Conservation (phyloP, 2,888 invertebrate genomes). For the Orgyia antiqua region DNA sequence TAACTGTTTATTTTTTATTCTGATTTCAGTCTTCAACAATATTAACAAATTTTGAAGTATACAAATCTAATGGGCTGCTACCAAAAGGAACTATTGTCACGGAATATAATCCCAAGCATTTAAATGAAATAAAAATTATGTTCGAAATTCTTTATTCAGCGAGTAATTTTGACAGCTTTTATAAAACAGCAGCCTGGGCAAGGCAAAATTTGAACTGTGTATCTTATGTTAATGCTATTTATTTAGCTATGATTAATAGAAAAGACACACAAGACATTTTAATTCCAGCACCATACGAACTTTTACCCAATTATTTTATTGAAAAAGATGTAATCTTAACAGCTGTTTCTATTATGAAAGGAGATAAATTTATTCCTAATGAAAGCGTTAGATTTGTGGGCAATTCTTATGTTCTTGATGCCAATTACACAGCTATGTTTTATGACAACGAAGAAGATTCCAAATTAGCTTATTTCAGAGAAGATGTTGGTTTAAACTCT, state of each 20-base stretch:
- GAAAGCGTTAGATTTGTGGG: constrained; percentile 52
- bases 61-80: constrained; percentile 44
- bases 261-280: constrained; percentile 76
- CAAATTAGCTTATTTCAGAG: constrained; percentile 82
- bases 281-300: constrained; percentile 82
- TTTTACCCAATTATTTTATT: constrained; percentile 82
- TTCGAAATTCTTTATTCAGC: constrained; percentile 75
- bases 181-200: constrained; percentile 76
- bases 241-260: constrained; percentile 77
- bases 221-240: constrained; percentile 79
- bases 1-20: constrained; percentile 1
- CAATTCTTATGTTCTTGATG: constrained; percentile 52
- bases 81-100: constrained; percentile 59
- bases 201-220: constrained; percentile 81
- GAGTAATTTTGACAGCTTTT: constrained; percentile 77
- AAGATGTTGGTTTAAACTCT: constrained; percentile 82
- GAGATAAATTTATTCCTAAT: constrained; percentile 37
- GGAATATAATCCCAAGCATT: constrained; percentile 49
- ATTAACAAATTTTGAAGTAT: constrained; percentile 39
- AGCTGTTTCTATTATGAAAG: constrained; percentile 47
- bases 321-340: constrained; percentile 77
- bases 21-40: constrained; percentile 48
- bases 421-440: constrained; percentile 59
- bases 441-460: constrained; percentile 70
- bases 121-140: constrained; percentile 47